These are phyloP conservation scores for Diarsia rubi DNA, from an alignment of 2,888 invertebrate genomes.

Conservation along the genomic window DNA sequence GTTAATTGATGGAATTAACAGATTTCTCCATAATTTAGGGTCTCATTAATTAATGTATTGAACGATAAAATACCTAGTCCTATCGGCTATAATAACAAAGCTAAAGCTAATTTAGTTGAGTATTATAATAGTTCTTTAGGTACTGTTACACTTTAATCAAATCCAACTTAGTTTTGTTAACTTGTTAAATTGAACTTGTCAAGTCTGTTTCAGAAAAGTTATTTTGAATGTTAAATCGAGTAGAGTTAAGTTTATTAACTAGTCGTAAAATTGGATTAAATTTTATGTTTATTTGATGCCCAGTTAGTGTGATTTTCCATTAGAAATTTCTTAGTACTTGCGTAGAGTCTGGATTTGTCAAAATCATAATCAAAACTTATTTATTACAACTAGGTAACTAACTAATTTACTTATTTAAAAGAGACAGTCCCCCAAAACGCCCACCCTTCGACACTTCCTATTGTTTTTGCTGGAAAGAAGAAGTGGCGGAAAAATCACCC, in stretches of 20 bases:
- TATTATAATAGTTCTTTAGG: constrained; percentile 10
- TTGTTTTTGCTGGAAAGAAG: no score
- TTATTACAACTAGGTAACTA: no score
- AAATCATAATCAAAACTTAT: no score
- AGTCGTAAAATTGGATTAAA: neutral
- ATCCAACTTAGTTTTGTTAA: constrained; percentile 16
- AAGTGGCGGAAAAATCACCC: no score
- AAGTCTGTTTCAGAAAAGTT: constrained; percentile 21
- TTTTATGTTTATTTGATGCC: neutral
- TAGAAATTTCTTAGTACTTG: no score
- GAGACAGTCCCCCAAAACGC: no score
- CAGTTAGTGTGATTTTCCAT: no score
- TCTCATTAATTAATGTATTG: neutral
- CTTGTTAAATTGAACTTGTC: constrained; percentile 13
- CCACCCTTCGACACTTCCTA: no score
- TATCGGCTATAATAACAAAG: constrained; percentile 11
- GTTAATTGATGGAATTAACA: neutral
- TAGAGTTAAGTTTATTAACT: neutral
- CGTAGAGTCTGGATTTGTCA: no score
- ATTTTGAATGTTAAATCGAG: constrained; percentile 29
- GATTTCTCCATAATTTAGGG: neutral
- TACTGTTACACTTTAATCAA: constrained; percentile 17
- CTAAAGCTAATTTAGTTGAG: constrained; percentile 2
- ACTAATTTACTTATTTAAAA: no score
- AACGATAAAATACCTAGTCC: neutral